phyloP scores from a whole-genome alignment of 2,113 vertebrate species.

The Anolis carolinensis region DNA sequence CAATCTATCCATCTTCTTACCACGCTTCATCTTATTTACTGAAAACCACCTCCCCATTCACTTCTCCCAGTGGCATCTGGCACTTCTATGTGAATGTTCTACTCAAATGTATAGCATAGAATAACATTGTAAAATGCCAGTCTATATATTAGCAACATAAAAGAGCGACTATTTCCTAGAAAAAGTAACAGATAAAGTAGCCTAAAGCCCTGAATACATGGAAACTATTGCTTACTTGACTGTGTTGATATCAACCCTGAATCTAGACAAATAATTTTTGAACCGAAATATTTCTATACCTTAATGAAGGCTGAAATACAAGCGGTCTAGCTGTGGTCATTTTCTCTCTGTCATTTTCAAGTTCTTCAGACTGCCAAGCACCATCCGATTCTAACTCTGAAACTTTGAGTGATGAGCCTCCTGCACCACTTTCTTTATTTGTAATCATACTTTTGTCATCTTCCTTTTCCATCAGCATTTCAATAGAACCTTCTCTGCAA shows the following conservation, averaged over 20 bases:
- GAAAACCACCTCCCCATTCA: not conserved
- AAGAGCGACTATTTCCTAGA: not conserved
- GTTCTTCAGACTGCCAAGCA: constrained; percentile 70
- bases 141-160: not conserved
- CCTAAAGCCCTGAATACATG: not conserved
- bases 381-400: constrained; percentile 72
- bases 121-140: not conserved
- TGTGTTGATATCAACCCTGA: not conserved
- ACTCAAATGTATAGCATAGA: not conserved
- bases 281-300: constrained; percentile 65
- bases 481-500: constrained; percentile 67
- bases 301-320: constrained; percentile 76
- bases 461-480: constrained; percentile 69
- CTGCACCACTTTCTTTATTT: constrained; percentile 62
- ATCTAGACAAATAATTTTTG: constrained; percentile 1
- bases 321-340: constrained; percentile 74
- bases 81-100: not conserved
- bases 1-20: not conserved
- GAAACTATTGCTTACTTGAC: not conserved
- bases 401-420: constrained; percentile 73
- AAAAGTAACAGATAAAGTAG: not conserved
- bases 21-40: not conserved
- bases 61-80: not conserved
- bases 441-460: constrained; percentile 65
- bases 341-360: constrained; percentile 79